These are phyloP conservation scores for Chlorospingus semifuscus DNA, from an alignment of 2,797 vertebrate genomes.

Conservation along the genomic window DNA sequence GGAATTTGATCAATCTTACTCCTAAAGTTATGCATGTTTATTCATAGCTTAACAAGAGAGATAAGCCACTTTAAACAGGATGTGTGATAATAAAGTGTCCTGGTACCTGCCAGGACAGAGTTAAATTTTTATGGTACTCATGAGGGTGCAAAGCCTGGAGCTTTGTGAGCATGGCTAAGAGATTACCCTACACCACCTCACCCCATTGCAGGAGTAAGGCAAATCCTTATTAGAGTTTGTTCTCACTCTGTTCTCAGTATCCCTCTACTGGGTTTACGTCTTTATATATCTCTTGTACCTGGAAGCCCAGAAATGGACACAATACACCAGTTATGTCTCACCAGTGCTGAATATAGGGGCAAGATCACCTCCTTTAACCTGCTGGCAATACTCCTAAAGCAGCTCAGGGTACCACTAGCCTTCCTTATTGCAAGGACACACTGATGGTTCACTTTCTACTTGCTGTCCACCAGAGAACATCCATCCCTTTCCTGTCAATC, in stretches of 20 bases:
- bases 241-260: neutral
- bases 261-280: fast-evolving
- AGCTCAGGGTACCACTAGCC: neutral
- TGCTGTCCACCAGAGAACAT: neutral
- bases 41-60: neutral
- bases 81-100: neutral
- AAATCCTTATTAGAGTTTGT: neutral
- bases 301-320: neutral
- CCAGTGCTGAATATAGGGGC: fast-evolving
- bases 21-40: neutral
- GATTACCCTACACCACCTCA: neutral
- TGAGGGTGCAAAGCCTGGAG: neutral
- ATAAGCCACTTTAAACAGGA: neutral
- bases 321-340: neutral
- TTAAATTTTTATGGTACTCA: neutral
- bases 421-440: neutral
- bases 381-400: neutral
- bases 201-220: neutral
- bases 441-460: neutral
- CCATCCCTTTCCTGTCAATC: neutral
- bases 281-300: neutral
- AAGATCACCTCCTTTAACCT: neutral
- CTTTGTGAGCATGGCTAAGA: neutral
- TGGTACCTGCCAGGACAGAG: neutral
- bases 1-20: neutral